These are phyloP conservation scores for Unio pictorum DNA, from an alignment of 2,888 invertebrate species.

Conservation along the genomic window DNA sequence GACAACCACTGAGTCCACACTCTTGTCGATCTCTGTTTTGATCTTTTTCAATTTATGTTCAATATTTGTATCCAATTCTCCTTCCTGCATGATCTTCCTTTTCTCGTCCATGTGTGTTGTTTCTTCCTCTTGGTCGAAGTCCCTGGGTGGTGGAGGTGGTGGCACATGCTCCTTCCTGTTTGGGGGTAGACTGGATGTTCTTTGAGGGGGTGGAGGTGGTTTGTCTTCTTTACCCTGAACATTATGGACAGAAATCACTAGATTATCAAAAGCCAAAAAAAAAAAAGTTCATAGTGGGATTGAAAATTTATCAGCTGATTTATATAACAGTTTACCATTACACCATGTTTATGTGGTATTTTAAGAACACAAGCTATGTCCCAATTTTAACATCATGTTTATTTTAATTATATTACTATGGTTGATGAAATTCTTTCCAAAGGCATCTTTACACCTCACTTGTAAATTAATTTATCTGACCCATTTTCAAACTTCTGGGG, in stretches of 20 bases:
- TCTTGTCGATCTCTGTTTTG: conserved; percentile 60
- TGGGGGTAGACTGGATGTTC: conserved; percentile 34
- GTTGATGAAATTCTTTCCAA: too few relatives aligned
- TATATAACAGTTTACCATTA: neutral
- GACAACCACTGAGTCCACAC: conserved; percentile 24
- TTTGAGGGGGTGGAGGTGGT: conserved; percentile 41
- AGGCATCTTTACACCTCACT: too few relatives aligned
- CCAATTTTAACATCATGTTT: too few relatives aligned
- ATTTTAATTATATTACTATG: too few relatives aligned
- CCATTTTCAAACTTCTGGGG: too few relatives aligned
- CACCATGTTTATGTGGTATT: neutral
- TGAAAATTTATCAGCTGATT: neutral
- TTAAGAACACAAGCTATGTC: too few relatives aligned
- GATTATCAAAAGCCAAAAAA: too few relatives aligned
- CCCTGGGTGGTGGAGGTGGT: conserved; percentile 30
- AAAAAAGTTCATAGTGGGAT: neutral
- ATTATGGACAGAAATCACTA: neutral
- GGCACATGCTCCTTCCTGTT: conserved; percentile 18
- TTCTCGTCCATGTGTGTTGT: conserved; percentile 62
- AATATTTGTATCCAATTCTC: conserved; percentile 7
- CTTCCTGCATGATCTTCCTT: conserved; percentile 58
- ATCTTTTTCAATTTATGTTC: conserved; percentile 58
- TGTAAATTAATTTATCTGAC: too few relatives aligned
- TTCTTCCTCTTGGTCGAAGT: conserved; percentile 19
- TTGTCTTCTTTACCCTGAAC: conserved; percentile 17